Conservation (phyloP, 2,113 vertebrate genomes). For the Amblyopsis rosae region DNA sequence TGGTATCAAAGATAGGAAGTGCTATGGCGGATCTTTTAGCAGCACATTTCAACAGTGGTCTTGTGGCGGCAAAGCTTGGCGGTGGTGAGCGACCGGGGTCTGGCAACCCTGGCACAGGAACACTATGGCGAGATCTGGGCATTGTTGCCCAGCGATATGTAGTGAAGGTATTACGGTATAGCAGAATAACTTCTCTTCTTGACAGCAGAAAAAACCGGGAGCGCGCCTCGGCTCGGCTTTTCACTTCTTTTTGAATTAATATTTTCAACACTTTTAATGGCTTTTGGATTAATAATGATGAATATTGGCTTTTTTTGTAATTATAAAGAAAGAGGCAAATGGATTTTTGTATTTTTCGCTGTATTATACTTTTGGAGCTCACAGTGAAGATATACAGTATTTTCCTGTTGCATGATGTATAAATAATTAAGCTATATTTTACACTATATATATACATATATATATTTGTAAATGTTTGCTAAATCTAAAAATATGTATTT, state of each 20-base stretch:
- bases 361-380: not conserved
- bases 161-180: slow-evolving; percentile 79
- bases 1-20: slow-evolving; percentile 67
- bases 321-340: slow-evolving; percentile 10
- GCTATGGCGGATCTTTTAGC: slow-evolving; percentile 79
- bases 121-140: slow-evolving; percentile 78
- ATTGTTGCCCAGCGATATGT: slow-evolving; percentile 80
- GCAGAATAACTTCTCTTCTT: slow-evolving; percentile 69
- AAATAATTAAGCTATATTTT: not conserved
- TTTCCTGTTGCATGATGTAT: slow-evolving; percentile 6
- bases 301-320: slow-evolving; percentile 10
- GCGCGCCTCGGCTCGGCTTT: slow-evolving; percentile 60
- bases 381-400: not conserved
- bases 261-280: slow-evolving; percentile 11
- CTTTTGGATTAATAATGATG: slow-evolving; percentile 27
- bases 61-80: slow-evolving; percentile 79
- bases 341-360: not conserved
- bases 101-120: slow-evolving; percentile 77
- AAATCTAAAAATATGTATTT: too few relatives aligned
- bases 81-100: slow-evolving; percentile 76
- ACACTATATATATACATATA: too few relatives aligned
- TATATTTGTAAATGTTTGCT: too few relatives aligned
- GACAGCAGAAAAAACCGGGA: slow-evolving; percentile 45
- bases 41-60: slow-evolving; percentile 76
- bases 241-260: slow-evolving; percentile 26